Evolutionary conservation across 2,797 vertebrate species (phyloP).

Genomic region (Rhynchotus rufescens): DNA sequence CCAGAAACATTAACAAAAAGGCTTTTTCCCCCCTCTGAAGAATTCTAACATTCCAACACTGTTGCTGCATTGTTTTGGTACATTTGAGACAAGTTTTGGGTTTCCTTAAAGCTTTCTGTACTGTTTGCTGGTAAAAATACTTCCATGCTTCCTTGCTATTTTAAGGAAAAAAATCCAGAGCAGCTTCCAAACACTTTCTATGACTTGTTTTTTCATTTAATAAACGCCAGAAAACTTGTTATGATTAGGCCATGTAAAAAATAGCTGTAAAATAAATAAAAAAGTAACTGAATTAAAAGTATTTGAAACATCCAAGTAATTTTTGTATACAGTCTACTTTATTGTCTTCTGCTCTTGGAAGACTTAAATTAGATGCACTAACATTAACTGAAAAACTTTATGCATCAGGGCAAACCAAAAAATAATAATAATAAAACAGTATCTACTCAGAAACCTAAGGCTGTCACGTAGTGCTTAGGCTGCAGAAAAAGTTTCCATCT

Average conservation of each 20-base stretch:
- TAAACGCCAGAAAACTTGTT: neutral
- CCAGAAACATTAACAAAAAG: neutral
- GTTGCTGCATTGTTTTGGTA: neutral
- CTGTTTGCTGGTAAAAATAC: neutral
- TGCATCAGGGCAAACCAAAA: neutral
- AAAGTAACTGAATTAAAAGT: neutral
- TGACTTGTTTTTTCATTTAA: neutral
- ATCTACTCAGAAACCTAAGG: neutral
- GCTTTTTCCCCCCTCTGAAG: neutral
- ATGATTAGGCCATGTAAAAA: neutral
- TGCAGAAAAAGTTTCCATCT: neutral
- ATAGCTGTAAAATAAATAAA: neutral
- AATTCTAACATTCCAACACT: neutral
- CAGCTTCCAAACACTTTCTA: neutral
- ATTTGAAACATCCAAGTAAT: too few species aligned
- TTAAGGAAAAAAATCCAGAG: neutral
- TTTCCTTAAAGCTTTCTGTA: neutral
- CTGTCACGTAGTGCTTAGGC: neutral
- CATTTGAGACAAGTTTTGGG: neutral
- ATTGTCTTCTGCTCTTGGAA: neutral
- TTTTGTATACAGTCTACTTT: neutral
- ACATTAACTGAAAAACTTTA: neutral
- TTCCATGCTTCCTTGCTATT: neutral
- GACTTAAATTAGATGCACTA: neutral
- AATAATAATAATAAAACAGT: neutral